These are phyloP conservation scores for Leptatherina wallacei DNA, from an alignment of 2,797 vertebrate genomes.

Conservation along the genomic window DNA sequence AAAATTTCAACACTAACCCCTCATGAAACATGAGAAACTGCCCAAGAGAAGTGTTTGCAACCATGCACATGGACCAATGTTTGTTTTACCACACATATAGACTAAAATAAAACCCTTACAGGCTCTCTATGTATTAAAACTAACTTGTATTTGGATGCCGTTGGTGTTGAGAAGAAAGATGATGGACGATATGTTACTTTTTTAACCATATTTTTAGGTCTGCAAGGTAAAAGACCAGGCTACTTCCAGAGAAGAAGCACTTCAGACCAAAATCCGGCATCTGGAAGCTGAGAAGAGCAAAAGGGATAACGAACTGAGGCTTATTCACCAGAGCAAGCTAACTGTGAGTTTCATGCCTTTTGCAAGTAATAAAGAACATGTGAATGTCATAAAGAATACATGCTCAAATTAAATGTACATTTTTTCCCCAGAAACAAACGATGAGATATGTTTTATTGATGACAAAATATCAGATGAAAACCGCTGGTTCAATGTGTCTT, in stretches of 20 bases:
- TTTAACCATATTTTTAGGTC: conserved; percentile 76
- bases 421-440: not conserved
- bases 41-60: not conserved
- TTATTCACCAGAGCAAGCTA: conserved; percentile 78
- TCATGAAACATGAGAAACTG: not conserved
- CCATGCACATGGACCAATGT: not conserved
- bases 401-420: not conserved
- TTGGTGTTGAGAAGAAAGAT: not conserved
- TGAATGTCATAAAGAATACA: not conserved
- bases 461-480: not conserved
- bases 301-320: conserved; percentile 81
- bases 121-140: not conserved
- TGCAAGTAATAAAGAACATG: not conserved
- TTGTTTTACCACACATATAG: not conserved
- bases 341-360: conserved; percentile 78
- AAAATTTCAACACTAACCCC: not conserved
- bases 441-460: not conserved
- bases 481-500: conserved; percentile 1
- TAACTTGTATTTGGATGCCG: not conserved
- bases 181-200: not conserved
- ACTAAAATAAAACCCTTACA: not conserved
- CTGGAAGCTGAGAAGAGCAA: conserved; percentile 86
- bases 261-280: conserved; percentile 84
- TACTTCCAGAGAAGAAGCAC: conserved; percentile 76
- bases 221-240: conserved; percentile 83